A percentile compares a stretch with the other conserved stretches of the same genome.
phyloP scores from a whole-genome alignment of 2,888 invertebrate species.

The Leptopilina syphax region DNA sequence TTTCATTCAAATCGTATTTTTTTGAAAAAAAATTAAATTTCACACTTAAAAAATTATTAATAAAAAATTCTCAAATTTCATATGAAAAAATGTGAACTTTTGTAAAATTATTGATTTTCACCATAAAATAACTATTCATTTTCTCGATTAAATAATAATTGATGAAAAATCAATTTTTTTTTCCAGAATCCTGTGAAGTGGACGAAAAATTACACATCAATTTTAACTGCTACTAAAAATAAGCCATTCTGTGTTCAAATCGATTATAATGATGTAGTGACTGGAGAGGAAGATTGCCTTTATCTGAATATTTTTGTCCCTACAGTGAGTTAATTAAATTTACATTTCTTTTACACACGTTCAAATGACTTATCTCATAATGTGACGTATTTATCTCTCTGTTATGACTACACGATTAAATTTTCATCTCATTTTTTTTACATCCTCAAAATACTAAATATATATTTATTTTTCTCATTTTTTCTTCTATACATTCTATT shows the following conservation, averaged over 20 bases:
- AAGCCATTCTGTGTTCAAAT: slow-evolving; percentile 64
- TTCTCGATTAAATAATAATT: too few species aligned
- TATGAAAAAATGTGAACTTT: too few species aligned
- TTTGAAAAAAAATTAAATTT: too few species aligned
- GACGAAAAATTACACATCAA: slow-evolving; percentile 1
- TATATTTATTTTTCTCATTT: too few species aligned
- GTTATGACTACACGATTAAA: background rate
- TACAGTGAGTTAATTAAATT: slow-evolving; percentile 58
- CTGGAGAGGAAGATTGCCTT: slow-evolving; percentile 70
- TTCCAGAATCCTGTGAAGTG: slow-evolving; percentile 49
- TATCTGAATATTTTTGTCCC: slow-evolving; percentile 70
- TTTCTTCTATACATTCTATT: too few species aligned
- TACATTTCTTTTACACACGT: background rate
- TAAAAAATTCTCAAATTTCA: too few species aligned
- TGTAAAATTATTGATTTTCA: too few species aligned
- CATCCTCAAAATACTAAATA: too few species aligned
- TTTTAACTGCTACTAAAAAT: slow-evolving; percentile 56
- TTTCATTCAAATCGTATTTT: too few species aligned
- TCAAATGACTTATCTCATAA: slow-evolving; percentile 19
- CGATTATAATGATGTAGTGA: slow-evolving; percentile 28
- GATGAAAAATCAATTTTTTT: background rate
- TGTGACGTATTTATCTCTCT: background rate
- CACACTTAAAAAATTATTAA: too few species aligned
- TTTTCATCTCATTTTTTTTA: background rate
- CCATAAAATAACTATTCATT: too few species aligned